Evolutionary conservation across 2,797 vertebrate species (phyloP).

Genomic region (Mus caroli): DNA sequence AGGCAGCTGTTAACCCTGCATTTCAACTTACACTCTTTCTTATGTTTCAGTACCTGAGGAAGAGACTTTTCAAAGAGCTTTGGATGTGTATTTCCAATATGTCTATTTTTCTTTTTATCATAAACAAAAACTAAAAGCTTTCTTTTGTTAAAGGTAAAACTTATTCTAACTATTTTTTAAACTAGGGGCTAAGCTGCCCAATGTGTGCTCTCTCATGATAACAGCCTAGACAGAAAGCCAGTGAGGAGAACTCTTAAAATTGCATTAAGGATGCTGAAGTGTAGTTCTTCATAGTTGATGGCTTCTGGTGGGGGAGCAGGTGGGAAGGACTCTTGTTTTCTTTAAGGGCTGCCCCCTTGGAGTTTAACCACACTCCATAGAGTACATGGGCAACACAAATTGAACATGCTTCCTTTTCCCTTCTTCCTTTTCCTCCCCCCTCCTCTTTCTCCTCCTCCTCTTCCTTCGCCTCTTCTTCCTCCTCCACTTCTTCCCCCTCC

Average conservation of each 20-base stretch:
- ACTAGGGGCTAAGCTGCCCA: neutral
- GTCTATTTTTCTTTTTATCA: neutral
- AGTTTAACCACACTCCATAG: neutral
- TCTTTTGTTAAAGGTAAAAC: conserved; percentile 1
- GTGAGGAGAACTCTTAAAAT: neutral
- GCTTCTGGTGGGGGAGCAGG: neutral
- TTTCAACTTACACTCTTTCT: neutral
- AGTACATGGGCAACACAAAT: neutral
- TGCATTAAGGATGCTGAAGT: neutral
- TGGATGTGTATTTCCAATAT: neutral
- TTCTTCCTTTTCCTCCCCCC: neutral
- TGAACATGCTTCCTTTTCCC: neutral
- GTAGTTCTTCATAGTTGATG: neutral
- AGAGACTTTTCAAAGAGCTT: neutral
- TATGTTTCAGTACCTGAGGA: neutral
- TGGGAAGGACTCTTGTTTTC: neutral
- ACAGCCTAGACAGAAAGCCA: neutral
- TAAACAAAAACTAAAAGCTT: neutral
- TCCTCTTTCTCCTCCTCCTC: too few species aligned
- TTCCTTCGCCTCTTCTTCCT: too few species aligned
- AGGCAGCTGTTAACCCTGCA: neutral
- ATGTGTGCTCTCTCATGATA: neutral
- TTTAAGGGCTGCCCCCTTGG: neutral
- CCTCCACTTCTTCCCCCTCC: fast-evolving
- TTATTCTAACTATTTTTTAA: neutral